Conservation (phyloP, 2,113 vertebrate genomes). For the Nesoenas mayeri region DNA sequence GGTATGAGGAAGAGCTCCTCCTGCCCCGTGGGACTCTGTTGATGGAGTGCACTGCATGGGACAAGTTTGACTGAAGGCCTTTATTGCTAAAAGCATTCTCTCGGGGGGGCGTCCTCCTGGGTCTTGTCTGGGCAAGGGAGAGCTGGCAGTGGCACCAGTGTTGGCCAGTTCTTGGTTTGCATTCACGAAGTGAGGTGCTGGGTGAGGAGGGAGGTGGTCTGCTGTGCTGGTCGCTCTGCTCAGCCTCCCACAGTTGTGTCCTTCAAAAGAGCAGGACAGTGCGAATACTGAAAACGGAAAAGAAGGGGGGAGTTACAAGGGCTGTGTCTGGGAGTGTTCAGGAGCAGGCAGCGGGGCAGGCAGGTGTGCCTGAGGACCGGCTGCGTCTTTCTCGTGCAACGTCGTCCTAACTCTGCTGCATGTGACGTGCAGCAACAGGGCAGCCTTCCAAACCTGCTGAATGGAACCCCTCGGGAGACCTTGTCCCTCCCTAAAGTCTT, state of each 20-base stretch:
- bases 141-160: rapidly evolving
- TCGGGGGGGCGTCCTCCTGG: rapidly evolving
- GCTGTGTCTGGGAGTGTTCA: background rate
- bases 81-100: background rate
- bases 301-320: background rate
- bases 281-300: slow-evolving; percentile 34
- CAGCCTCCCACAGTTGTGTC: background rate
- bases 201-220: background rate
- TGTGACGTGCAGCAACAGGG: rapidly evolving
- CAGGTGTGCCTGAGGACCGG: background rate
- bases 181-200: background rate
- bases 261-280: slow-evolving; percentile 43
- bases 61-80: background rate
- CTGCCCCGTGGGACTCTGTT: background rate
- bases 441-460: background rate
- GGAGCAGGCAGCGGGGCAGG: background rate
- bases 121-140: rapidly evolving
- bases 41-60: background rate
- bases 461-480: background rate
- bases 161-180: rapidly evolving
- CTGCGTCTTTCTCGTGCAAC: background rate
- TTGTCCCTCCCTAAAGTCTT: too few species aligned
- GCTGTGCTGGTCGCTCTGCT: background rate
- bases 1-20: background rate
- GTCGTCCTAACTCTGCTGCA: background rate